Conservation (phyloP, 2,888 invertebrate species). For the Galerucella nymphaeae region DNA sequence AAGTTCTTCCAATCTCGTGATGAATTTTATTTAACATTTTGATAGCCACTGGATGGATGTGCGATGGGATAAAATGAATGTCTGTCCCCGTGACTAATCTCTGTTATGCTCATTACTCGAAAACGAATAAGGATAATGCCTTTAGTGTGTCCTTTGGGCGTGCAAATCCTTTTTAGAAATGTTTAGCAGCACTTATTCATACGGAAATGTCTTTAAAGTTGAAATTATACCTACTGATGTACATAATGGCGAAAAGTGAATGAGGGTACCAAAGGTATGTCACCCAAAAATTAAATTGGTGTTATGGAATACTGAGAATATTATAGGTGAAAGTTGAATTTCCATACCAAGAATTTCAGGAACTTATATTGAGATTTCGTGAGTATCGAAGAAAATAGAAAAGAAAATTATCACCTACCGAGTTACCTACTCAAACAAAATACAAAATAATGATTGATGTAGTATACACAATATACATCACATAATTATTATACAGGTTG, state of each 20-base stretch:
- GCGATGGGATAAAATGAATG: constrained; percentile 33
- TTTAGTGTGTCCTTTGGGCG: constrained; percentile 30
- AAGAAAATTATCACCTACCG: too few species aligned
- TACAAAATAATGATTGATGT: too few species aligned
- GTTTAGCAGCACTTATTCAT: constrained; percentile 26
- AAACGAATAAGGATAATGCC: constrained; percentile 37
- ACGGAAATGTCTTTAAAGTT: constrained; percentile 20
- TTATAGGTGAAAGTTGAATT: too few species aligned
- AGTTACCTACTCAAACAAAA: too few species aligned
- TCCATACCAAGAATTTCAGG: too few species aligned
- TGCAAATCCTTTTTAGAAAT: constrained; percentile 33
- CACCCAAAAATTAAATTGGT: neutral
- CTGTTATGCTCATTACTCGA: constrained; percentile 48
- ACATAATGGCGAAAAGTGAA: constrained; percentile 5
- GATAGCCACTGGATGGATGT: constrained; percentile 39
- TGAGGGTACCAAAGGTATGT: neutral
- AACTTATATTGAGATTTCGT: too few species aligned
- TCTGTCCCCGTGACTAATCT: constrained; percentile 49
- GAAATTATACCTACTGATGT: constrained; percentile 12
- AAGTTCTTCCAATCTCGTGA: too few species aligned
- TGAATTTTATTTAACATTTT: constrained; percentile 35
- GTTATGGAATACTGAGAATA: neutral
- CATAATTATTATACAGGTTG: too few species aligned
- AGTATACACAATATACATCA: too few species aligned
- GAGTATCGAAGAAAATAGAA: too few species aligned